Base-by-base conservation (phyloP, 2,888 invertebrate genomes). In the Smittia sp. region DNA sequence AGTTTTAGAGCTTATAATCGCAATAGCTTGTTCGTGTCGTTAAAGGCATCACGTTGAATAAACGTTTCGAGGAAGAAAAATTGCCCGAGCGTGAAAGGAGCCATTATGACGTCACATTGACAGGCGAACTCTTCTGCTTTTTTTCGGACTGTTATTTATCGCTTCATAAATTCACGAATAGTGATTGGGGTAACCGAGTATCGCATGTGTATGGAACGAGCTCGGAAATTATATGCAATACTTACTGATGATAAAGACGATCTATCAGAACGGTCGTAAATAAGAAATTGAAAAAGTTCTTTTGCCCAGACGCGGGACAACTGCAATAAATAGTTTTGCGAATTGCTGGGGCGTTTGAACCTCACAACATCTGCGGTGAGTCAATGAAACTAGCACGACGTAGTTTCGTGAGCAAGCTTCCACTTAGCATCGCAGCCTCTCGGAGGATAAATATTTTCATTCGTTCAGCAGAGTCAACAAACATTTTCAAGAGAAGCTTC, bases 201-300 rank as follows among this genome's bases (percentile, higher is more conserved):
- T 46, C 15, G 46, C 6, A 46, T 46, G 46, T 46, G 46, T n/a
- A n/a, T n/a, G n/a, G n/a, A 46, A 46, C 46, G 46, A 46, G 46
- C 15, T 3, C n/a, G 6, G 46, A 46, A 46, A 15, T 32, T 32
- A 32, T 9, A 32, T 32, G 4, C 32, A 32, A 9, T 6, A 9
- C 32, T 9, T 9, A 9, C 4, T 46, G n/a, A 13, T 15, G n/a
- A 46, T 46, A 46, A 46, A n/a, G 15, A 3, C 15, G n/a, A 46
- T 46, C 46, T 15, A 2, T 46, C n/a, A 46, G 6, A 11, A n/a
- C 46, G 46, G n/a, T 46, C 46, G 46, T 46, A 46, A 46, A 46
- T 46, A 46, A 46, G 32, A 46, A 46, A 46, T 46, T 46, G 46
- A 46, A 46, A 46, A 46, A 46, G 46, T 46, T 46, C 46, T 46